A percentile compares a stretch with the other conserved stretches of the same genome.
Evolutionary conservation across 1,140 invertebrate species (phyloP).

Genomic region (Magallana gigas): DNA sequence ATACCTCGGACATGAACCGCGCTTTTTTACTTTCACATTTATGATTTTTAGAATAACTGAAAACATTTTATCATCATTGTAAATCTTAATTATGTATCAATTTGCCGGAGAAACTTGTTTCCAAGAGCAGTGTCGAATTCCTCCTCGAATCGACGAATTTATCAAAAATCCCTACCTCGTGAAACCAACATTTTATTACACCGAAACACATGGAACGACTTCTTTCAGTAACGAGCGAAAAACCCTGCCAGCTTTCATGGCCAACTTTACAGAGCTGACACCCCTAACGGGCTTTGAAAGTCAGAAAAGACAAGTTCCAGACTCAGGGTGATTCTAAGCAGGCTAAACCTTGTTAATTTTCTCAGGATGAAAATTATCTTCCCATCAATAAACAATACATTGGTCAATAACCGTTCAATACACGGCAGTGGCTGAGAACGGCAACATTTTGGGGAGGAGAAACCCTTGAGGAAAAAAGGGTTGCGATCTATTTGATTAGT

Average conservation of each 20-base stretch:
- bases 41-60: slow-evolving; percentile 2
- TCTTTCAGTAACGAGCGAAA: not conserved
- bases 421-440: not conserved
- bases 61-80: slow-evolving; percentile 3
- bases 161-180: not conserved
- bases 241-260: slow-evolving; percentile 4
- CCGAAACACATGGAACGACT: not conserved
- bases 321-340: not conserved
- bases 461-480: slow-evolving; percentile 1
- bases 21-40: slow-evolving; percentile 8
- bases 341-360: slow-evolving; percentile 14
- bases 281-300: not conserved
- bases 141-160: not conserved
- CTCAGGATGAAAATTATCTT: slow-evolving; percentile 31
- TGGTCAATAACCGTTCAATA: slow-evolving; percentile 33
- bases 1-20: not conserved
- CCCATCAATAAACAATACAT: slow-evolving; percentile 34
- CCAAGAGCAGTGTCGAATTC: not conserved
- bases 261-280: not conserved
- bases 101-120: not conserved
- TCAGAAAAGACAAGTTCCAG: slow-evolving; percentile 21
- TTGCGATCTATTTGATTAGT: slow-evolving; percentile 26
- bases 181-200: slow-evolving; percentile 4
- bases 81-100: slow-evolving; percentile 23
- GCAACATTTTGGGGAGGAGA: not conserved